Percentiles rank a stretch among this genome's conserved stretches.
phyloP scores from a whole-genome alignment of 2,888 invertebrate species.

The Cyrtodaria siliqua region DNA sequence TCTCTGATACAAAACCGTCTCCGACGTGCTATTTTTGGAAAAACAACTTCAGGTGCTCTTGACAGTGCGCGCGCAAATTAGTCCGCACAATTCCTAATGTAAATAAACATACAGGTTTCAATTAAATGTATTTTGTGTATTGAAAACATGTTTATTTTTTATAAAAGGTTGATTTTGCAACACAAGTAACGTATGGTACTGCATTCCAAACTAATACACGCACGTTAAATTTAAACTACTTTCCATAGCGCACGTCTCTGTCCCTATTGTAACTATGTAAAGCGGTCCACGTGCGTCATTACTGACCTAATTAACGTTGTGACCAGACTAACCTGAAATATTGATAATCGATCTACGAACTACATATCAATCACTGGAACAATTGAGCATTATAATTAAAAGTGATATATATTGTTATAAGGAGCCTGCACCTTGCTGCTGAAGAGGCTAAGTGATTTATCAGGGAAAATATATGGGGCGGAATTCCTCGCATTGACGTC shows the following conservation, averaged over 20 bases:
- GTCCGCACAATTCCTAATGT: slow-evolving; percentile 24
- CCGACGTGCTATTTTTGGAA: slow-evolving; percentile 66
- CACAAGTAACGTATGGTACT: too few relatives aligned
- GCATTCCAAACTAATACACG: too few relatives aligned
- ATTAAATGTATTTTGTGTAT: too few relatives aligned
- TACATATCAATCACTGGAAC: slow-evolving; percentile 24
- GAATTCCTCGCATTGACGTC: slow-evolving; percentile 31
- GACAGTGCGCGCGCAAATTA: slow-evolving; percentile 49
- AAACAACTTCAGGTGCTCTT: slow-evolving; percentile 51
- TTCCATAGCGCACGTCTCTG: slow-evolving; percentile 25
- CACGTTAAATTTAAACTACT: too few relatives aligned
- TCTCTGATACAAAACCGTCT: slow-evolving; percentile 61
- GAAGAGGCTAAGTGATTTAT: not conserved
- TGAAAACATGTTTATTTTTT: too few relatives aligned
- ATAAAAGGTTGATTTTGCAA: too few relatives aligned
- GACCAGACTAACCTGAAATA: slow-evolving; percentile 48
- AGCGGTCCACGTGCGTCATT: slow-evolving; percentile 62
- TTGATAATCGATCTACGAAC: slow-evolving; percentile 25
- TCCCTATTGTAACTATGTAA: slow-evolving; percentile 53
- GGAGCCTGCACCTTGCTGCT: slow-evolving; percentile 1
- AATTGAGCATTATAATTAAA: slow-evolving; percentile 22
- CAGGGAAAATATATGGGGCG: slow-evolving; percentile 22
- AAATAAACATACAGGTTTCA: not conserved
- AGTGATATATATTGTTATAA: slow-evolving; percentile 22
- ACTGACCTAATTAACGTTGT: slow-evolving; percentile 57